Base-by-base conservation (phyloP, 35 echinoderm and acorn worm species). In the Nesometra sesokonis region DNA sequence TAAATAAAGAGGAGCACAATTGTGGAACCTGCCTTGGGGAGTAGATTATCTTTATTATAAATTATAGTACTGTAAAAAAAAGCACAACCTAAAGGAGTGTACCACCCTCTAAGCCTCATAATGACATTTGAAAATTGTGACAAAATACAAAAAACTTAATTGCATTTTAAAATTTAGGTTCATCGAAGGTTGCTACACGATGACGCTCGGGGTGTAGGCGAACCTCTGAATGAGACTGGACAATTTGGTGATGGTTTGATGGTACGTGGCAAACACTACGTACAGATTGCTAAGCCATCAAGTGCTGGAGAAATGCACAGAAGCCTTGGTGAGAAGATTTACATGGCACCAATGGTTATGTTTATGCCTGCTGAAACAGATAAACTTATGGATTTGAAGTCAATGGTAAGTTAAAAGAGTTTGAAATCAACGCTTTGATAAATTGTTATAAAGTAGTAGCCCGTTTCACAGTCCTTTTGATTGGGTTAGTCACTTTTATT, bases 201-300 rank as follows among this genome's bases (percentile, higher is more conserved):
- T 88, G 96, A 99, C 85, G 29, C 36, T 17, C 79, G 47, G 19
- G 96, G 92, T 17, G 92, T 94, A 0, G 93, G 88, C 17, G 96
- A 99, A 81, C 92, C 96, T 30, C 85, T 99, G 19, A 99, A 99
- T 84, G 96, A 99, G 77, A 92, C 96, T 17, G 96, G 96, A 21
- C 96, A 99, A 88, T 99, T 90, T 90, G 96, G 92, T 0, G 96
- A 99, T 82, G 96, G 96, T 0, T 82, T 99, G 29, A 99, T 94
- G 47, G 85, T 90, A 15, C 78, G 93, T 3, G 96, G 96, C 35
- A 89, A 87, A 4, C 92, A 92, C 35, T 84, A 77, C 35, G 87
- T 99, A 19, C 78, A 90, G 0, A 35, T 99, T 30, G 35, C 87
- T 0, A 35, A 85, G 0, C 67, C 90, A 9, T 46, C 84, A 57